Base-by-base conservation (phyloP, 2,113 vertebrate genomes). In the Eretmochelys imbricata region DNA sequence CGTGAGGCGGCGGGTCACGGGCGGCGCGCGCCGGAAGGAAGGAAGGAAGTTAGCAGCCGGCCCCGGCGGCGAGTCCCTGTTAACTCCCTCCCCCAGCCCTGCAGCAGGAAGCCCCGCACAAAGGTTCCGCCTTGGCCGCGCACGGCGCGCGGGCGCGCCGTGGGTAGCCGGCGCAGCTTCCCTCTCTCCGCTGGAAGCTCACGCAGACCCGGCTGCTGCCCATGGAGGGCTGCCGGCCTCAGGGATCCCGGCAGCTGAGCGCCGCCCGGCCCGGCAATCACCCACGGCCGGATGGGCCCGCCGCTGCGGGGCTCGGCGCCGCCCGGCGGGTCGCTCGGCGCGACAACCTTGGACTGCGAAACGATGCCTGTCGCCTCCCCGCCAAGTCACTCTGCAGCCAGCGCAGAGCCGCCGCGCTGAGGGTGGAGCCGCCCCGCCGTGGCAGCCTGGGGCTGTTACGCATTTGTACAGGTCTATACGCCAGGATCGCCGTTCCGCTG, bases 41-140 rank as follows among this genome's bases (percentile, higher is more conserved):
- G 42, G 38, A 25, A 38, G 27, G 24, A 24, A 25, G 57, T 42
- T 42, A 42, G 62, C n/a, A 11, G 69, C 29, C 55, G 10, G 27
- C 62, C 29, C 24, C 57, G 16, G 72, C 16, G n/a, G 31, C 35
- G 38, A 49, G 85, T 85, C 1, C 16, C 65, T 2, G 65, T 72
- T 22, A 72, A 38, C 49, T 90, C 6, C 1, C 10, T 1, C 14
- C 80, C 57, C 35, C 22, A 35, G 10, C 92, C 96, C 86, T 10
- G 29, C 22, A 80, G 80, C 80, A 25, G 38, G 59, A 29, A 5
- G n/a, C 89, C 59, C 55, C 12, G 72, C 55, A 16, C 72, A 1
- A 96, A 94, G 79, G 96, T 97, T 96, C 97, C 97, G 85, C 55
- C 5, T 16, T 22, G 53, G 53, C 53, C 20, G 51, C 51, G 51